phyloP scores from a whole-genome alignment of 2,797 vertebrate species.

The Oceanodroma leucorhoa region DNA sequence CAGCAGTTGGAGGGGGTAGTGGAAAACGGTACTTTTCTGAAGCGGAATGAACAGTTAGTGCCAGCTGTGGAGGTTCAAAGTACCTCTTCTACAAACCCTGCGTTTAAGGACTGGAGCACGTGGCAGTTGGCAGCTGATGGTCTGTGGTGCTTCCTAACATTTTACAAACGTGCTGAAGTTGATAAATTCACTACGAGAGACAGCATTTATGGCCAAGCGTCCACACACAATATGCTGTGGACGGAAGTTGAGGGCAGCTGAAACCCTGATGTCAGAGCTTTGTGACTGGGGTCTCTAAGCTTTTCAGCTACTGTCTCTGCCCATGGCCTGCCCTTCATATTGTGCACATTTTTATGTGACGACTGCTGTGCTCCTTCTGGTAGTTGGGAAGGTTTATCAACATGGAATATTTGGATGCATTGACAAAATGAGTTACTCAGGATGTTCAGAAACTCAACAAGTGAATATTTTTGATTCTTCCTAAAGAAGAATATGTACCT shows the following conservation, averaged over 20 bases:
- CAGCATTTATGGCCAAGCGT: not conserved
- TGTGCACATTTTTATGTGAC: not conserved
- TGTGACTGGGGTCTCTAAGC: not conserved
- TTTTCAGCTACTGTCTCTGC: not conserved
- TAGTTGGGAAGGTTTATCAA: not conserved
- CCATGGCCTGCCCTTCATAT: accelerated
- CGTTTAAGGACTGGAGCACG: accelerated
- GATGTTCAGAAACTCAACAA: not conserved
- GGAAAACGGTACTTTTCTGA: not conserved
- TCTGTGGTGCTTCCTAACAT: not conserved
- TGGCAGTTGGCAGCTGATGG: not conserved
- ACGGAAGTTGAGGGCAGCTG: not conserved
- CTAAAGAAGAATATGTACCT: not conserved
- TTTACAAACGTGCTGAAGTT: not conserved
- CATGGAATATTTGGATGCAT: not conserved
- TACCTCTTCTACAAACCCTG: not conserved
- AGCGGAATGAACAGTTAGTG: not conserved
- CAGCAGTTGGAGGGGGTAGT: not conserved
- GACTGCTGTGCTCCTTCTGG: not conserved
- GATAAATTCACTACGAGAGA: not conserved
- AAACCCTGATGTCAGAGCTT: not conserved
- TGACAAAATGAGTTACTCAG: not conserved
- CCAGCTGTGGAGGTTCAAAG: not conserved
- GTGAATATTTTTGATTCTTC: not conserved
- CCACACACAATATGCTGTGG: accelerated